Evolutionary conservation across 1,140 invertebrate genomes (phyloP), one percentile per base, ranked within the genome.

Genomic region (Philopotamus ludificatus): DNA sequence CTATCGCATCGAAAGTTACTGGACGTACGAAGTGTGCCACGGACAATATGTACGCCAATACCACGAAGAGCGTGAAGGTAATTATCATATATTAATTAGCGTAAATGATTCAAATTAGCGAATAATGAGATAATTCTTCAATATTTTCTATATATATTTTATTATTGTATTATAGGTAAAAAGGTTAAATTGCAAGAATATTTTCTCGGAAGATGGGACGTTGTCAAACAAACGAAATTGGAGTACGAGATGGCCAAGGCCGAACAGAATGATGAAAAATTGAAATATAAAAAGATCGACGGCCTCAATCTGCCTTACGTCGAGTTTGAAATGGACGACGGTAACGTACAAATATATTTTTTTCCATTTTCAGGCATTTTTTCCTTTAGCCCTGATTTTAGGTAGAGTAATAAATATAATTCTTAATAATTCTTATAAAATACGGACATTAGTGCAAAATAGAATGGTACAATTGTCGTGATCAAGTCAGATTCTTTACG

Each of bases 1-100:
- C 0, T 95, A 93, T 71, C 85, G 90, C 67, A 80, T 98, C 59
- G 96, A 98, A 76, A 89, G 89, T 41, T 99, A 97, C 76, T 98
- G 96, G 97, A 95, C 92, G 0, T 99, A 98, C 81, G 95, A 98
- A 79, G 81, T 99, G 8, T 98, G 97, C 74, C 96, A 98, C 82
- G 95, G 95, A 3, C 83, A 85, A 69, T 88, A 90, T 76, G 85
- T 98, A 1, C 82, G 91, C 9, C 97, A 99, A 74, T 98, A 95
- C 79, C 95, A 98, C 77, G 95, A 98, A 78, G 93, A 95, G 72
- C 85, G 93, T 67, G 94, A 97, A 77, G 90, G 87, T 66, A 76
- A 60, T 34, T 51, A n/a, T 62, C 4, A 23, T 51, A n/a, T n/a
- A n/a, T n/a, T n/a, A n/a, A n/a, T n/a, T n/a, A n/a, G n/a, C n/a